Percentiles rank a stretch among this genome's conserved stretches.
phyloP scores from a whole-genome alignment of 2,113 vertebrate genomes.

The Siniperca knerii region DNA sequence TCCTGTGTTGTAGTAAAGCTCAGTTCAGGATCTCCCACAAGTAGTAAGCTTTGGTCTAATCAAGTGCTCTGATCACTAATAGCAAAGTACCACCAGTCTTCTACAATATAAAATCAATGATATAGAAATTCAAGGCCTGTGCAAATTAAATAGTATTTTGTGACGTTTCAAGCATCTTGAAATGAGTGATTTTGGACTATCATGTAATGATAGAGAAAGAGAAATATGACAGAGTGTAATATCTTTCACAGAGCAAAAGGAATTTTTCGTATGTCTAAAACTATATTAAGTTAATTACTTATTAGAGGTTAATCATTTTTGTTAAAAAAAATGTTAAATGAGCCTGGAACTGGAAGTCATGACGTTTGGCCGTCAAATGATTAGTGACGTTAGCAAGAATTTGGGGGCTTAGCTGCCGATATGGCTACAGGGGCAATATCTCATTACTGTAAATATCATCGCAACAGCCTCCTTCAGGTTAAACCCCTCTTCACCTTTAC shows the following conservation, averaged over 20 bases:
- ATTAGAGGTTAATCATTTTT: neutral
- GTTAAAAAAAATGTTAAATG: conserved; percentile 18
- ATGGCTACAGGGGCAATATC: conserved; percentile 33
- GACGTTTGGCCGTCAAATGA: conserved; percentile 37
- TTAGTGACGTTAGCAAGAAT: conserved; percentile 15
- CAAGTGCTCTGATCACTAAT: conserved; percentile 55
- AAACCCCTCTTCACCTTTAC: conserved; percentile 40
- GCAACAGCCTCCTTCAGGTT: conserved; percentile 43
- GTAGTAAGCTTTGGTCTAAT: conserved; percentile 60
- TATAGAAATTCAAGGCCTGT: conserved; percentile 36
- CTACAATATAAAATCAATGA: conserved; percentile 33
- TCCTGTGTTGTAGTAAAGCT: conserved; percentile 56
- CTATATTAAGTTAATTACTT: neutral
- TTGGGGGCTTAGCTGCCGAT: conserved; percentile 22
- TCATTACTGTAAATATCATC: conserved; percentile 40
- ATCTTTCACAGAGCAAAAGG: neutral
- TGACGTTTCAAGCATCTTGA: conserved; percentile 24
- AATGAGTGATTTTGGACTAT: conserved; percentile 8
- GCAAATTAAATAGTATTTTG: conserved; percentile 42
- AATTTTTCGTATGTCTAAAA: neutral
- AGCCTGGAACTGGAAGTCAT: conserved; percentile 18
- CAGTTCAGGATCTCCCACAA: conserved; percentile 59
- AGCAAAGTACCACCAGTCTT: conserved; percentile 30
- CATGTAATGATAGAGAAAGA: neutral
- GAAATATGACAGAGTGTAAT: neutral